Percentiles rank a stretch among this genome's conserved stretches.
Evolutionary conservation across 2,888 invertebrate genomes (phyloP).

Genomic region (Aplocera efformata): DNA sequence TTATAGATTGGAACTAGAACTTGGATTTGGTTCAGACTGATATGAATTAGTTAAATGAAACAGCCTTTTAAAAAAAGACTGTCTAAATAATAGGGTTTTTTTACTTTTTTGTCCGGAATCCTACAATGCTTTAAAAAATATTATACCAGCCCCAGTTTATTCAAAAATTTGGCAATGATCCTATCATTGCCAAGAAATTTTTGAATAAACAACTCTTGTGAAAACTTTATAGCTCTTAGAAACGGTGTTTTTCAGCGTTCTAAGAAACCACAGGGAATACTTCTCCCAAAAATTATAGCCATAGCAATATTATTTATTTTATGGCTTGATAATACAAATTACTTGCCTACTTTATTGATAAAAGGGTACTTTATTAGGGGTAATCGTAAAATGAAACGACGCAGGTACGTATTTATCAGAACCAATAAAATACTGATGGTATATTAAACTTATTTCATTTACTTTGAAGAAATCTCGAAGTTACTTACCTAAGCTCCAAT

Average conservation of each 20-base stretch:
- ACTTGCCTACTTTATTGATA: constrained; percentile 1
- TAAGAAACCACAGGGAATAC: constrained; percentile 1
- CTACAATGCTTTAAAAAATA: constrained; percentile 1
- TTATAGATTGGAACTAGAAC: no score
- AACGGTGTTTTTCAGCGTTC: constrained; percentile 4
- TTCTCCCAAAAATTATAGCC: no score
- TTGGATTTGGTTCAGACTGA: no score
- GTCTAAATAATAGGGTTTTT: no score
- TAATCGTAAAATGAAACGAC: constrained; percentile 12
- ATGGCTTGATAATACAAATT: no score
- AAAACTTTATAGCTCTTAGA: constrained; percentile 8
- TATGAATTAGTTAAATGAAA: no score
- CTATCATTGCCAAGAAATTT: no score
- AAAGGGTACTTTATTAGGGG: constrained; percentile 5
- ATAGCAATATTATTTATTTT: no score
- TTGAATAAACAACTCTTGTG: no score
- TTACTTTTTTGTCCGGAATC: constrained; percentile 4
- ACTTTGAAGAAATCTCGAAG: constrained; percentile 35
- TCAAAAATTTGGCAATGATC: constrained; percentile 9
- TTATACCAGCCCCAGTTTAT: constrained; percentile 6
- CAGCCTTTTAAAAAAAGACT: no score
- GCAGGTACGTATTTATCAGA: constrained; percentile 9
- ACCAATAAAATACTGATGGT: constrained; percentile 10
- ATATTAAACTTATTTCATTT: constrained; percentile 17
- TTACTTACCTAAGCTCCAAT: constrained; percentile 39